These are phyloP conservation scores for Arvicanthis niloticus DNA, from an alignment of 2,113 vertebrate genomes.

Conservation along the genomic window DNA sequence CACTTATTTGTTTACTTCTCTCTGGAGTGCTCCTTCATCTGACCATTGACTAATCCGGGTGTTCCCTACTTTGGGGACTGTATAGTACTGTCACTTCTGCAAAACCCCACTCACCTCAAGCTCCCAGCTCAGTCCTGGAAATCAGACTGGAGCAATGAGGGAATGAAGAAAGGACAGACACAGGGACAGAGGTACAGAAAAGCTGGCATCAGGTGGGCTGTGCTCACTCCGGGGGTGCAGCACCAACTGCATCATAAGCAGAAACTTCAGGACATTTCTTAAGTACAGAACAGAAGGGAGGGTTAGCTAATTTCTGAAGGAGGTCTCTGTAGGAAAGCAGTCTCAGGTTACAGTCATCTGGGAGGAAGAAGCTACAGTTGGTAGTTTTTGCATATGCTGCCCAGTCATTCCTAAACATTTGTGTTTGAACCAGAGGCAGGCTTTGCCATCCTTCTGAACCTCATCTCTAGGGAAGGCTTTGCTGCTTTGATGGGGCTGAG, in stretches of 20 bases:
- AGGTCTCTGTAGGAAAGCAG: neutral
- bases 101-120: neutral
- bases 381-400: neutral
- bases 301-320: neutral
- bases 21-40: neutral
- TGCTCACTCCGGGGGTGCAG: neutral
- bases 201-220: neutral
- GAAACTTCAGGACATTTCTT: neutral
- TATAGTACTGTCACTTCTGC: too few relatives aligned
- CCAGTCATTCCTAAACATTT: neutral
- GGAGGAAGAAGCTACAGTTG: neutral
- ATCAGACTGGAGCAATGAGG: neutral
- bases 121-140: neutral
- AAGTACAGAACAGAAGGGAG: neutral
- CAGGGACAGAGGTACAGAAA: neutral
- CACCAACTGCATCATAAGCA: neutral
- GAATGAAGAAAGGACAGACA: neutral
- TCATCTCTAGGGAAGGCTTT: neutral
- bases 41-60: neutral
- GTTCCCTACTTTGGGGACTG: neutral
- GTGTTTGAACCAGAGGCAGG: neutral
- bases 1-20: neutral
- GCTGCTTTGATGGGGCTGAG: neutral
- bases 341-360: too few relatives aligned
- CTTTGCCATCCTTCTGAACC: neutral